These are phyloP conservation scores for Lytechinus pictus DNA, from an alignment of 35 echinoderm and acorn worm genomes.

Conservation along the genomic window DNA sequence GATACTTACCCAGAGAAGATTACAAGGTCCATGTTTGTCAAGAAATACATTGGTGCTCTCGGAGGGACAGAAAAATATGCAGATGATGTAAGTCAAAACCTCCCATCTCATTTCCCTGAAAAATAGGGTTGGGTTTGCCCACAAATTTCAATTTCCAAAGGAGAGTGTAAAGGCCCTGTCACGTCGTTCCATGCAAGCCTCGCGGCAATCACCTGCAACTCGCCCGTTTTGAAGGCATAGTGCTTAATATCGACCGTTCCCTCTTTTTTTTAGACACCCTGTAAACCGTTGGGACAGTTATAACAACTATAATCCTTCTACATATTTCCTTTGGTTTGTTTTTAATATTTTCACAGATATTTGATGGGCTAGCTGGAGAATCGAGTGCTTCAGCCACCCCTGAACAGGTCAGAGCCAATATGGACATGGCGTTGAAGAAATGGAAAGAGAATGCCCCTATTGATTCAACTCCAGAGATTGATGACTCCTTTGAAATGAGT, in stretches of 20 bases:
- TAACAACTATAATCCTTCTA: too few species aligned
- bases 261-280: too few species aligned
- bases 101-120: neutral
- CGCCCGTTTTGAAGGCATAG: too few species aligned
- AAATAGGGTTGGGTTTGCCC: neutral
- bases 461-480: neutral
- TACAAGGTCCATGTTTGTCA: neutral
- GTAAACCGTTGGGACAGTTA: too few species aligned
- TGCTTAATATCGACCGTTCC: too few species aligned
- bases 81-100: constrained; percentile 23
- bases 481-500: neutral
- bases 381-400: neutral
- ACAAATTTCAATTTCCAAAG: neutral
- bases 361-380: neutral
- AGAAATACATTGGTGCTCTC: neutral
- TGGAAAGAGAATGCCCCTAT: neutral
- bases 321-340: neutral
- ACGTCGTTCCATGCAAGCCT: neutral
- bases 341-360: neutral
- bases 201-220: neutral
- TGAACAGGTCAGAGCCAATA: neutral
- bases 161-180: neutral
- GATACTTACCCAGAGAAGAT: neutral
- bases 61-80: constrained; percentile 34
- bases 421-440: neutral